Conservation (phyloP, 2,888 invertebrate genomes). For the Anoplius nigerrimus region DNA sequence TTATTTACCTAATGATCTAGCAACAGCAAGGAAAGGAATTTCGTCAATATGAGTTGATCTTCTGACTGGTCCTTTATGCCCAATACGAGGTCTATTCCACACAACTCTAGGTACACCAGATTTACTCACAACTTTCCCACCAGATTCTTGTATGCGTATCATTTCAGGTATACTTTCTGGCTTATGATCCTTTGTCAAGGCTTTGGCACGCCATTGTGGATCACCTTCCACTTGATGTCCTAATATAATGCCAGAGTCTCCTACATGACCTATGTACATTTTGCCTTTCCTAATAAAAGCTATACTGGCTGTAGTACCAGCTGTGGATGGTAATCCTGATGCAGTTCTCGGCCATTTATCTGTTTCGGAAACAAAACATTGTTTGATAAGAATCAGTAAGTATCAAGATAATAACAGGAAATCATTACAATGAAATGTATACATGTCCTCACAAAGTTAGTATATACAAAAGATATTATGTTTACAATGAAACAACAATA, state of each 20-base stretch:
- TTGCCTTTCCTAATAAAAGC: constrained; percentile 95
- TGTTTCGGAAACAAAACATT: constrained; percentile 67
- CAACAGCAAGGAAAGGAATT: constrained; percentile 97
- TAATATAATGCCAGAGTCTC: constrained; percentile 96
- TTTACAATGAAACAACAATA: no score
- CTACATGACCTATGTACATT: constrained; percentile 98
- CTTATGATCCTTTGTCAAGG: constrained; percentile 95
- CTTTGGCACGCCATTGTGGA: constrained; percentile 86
- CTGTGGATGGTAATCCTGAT: constrained; percentile 95
- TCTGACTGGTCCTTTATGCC: constrained; percentile 90
- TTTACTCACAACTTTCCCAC: constrained; percentile 87
- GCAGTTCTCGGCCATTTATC: constrained; percentile 98
- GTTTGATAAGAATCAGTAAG: no score
- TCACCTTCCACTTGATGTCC: constrained; percentile 86
- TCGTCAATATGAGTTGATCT: constrained; percentile 94
- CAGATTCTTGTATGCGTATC: constrained; percentile 86
- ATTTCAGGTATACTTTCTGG: constrained; percentile 92
- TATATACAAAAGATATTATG: no score
- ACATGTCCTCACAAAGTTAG: no score
- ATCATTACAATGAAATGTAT: no score
- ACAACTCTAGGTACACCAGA: constrained; percentile 96
- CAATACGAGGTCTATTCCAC: constrained; percentile 94
- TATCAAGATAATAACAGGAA: no score
- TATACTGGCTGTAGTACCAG: constrained; percentile 97
- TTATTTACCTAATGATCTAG: constrained; percentile 87